Base-by-base conservation (phyloP, 2,113 vertebrate species). In the Ardeotis arabs region DNA sequence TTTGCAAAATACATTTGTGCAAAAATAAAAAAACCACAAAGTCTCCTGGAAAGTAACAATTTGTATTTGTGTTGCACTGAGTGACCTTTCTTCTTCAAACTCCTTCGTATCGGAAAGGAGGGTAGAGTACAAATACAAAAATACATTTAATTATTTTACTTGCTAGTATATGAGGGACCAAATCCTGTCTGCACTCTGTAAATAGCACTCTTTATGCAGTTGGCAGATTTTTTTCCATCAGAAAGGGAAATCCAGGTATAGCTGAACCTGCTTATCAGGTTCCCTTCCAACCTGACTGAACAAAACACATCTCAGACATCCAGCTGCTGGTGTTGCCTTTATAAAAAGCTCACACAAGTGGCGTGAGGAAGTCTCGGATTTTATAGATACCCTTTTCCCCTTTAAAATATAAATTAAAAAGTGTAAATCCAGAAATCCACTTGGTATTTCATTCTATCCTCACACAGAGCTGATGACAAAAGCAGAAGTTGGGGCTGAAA, bases 101-200 rank as follows among this genome's bases (percentile, higher is more conserved):
- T 60, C 41, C 37, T 68, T 74, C 0, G 0, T 22, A 55, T 77
- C 0, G 1, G 29, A 47, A 63, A 67, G 45, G 6, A 77, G 13
- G 27, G 15, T 21, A 79, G 12, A 60, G 7, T 25, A 62, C 5
- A 12, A 10, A 29, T 4, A 80, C 10, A 59, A 77, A 90, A 31
- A 16, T 8, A 29, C 2, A 11, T 25, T 16, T 1, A 45, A 45
- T 81, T n/a, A 44, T 68, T 79, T 93, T 68, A 16, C 11, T 69
- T 72, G 45, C 23, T 66, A 20, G 6, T 18, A 68, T 20, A 24
- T 7, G 8, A 76, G 37, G 50, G 20, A 73, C 6, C 13, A 85
- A 89, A 66, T 14, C 23, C 60, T 49, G 12, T 9, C 53, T 55
- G 22, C 4, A 16, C 69, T 58, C 77, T 72, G 27, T n/a, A 67